Base-by-base conservation (phyloP, 2,797 vertebrate genomes). In the Cyprinella venusta region DNA sequence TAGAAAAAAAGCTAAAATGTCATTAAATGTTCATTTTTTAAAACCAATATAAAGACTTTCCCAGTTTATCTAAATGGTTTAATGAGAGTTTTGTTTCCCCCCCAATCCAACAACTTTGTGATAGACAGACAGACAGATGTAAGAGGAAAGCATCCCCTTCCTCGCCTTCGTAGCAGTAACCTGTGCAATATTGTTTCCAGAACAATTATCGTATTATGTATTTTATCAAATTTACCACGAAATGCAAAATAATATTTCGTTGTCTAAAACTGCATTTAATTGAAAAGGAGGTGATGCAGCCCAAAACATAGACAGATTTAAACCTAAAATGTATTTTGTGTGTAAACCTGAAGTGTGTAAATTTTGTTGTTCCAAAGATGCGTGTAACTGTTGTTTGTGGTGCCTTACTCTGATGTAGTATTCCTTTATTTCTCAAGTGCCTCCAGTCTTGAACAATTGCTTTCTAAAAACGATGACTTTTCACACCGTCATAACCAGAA, bases 341-440 rank as follows among this genome's bases (percentile, higher is more conserved):
- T 86, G 42, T 81, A 24, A 63, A 70, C 81, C 77, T n/a, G 2
- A 79, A 71, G 86, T 82, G 72, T 86, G 19, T 84, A 64, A 42
- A 82, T 74, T 81, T 89, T 82, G 77, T 83, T 79, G 84, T 92
- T 89, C 90, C 87, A 88, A 90, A 92, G 90, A 90, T 80, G 21
- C 54, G 6, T 90, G 79, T 91, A 85, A 81, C 85, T 92, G 87
- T 92, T 33, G 89, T 91, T 68, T 93, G 93, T 93, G 45, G 91
- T 95, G 94, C 94, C 93, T 94, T 95, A 94, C 89, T 91, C 86
- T 82, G 92, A 87, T 92, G 5, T 94, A 71, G 89, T 93, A 92
- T 94, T 93, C 93, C 91, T 95, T 95, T 88, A 87, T 93, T 94
- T 94, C 93, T 95, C 82, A 97, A 97, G 96, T 96, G 96, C 95